phyloP scores from a whole-genome alignment of 1,140 invertebrate species.

The Drosophila auraria region DNA sequence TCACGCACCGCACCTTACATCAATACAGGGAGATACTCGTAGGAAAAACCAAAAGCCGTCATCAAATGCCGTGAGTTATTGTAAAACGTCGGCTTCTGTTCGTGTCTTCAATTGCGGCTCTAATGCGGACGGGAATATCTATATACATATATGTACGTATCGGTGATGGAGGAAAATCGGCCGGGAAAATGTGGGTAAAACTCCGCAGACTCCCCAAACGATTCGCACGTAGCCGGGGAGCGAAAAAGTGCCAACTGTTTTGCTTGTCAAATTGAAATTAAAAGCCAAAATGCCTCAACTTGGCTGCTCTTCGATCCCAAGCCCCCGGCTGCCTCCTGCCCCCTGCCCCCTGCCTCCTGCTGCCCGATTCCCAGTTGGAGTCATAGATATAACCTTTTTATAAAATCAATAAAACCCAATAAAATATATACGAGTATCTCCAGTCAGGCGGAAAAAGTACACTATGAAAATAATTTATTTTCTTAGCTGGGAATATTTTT shows the following conservation, averaged over 20 bases:
- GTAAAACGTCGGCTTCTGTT: constrained; percentile 64
- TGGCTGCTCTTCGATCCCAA: constrained; percentile 9
- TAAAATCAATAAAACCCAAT: constrained; percentile 79
- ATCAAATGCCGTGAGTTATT: constrained; percentile 79
- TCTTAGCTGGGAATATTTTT: not conserved
- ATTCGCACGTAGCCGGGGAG: constrained; percentile 32
- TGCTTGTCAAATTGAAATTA: constrained; percentile 83
- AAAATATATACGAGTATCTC: constrained; percentile 59
- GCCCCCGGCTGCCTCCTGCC: not conserved
- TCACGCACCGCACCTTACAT: constrained; percentile 18
- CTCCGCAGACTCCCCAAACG: constrained; percentile 35
- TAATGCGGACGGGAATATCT: constrained; percentile 25
- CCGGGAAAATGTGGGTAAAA: constrained; percentile 1
- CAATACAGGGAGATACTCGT: constrained; percentile 16
- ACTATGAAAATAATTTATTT: constrained; percentile 1
- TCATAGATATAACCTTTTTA: constrained; percentile 63
- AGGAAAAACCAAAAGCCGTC: constrained; percentile 57
- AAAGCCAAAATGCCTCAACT: constrained; percentile 73
- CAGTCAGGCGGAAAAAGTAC: constrained; percentile 21
- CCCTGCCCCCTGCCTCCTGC: no score
- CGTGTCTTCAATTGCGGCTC: constrained; percentile 31
- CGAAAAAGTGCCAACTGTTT: constrained; percentile 69
- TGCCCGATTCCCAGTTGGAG: constrained; percentile 22
- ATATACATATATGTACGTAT: not conserved
- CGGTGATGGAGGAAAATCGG: not conserved